A percentile compares a stretch with the other conserved stretches of the same genome.
These are phyloP conservation scores for Heteromormyrus szaboi DNA, from an alignment of 2,797 vertebrate genomes.

Conservation along the genomic window DNA sequence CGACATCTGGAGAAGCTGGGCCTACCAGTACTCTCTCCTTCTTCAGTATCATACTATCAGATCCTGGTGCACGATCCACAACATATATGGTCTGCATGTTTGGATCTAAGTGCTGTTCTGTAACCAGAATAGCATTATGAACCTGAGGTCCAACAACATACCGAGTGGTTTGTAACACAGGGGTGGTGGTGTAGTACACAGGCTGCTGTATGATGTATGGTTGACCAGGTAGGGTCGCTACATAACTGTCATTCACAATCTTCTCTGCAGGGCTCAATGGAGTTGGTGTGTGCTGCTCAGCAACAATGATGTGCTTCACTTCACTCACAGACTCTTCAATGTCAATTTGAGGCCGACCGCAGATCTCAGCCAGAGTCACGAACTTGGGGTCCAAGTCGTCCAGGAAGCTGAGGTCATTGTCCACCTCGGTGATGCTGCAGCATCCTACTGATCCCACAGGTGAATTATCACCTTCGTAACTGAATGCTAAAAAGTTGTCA, in stretches of 20 bases:
- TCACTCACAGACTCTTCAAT: conserved; percentile 34
- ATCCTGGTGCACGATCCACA: background rate
- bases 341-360: conserved; percentile 52
- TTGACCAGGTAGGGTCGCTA: conserved; percentile 10
- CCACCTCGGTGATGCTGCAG: conserved; percentile 63
- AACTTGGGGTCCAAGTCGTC: conserved; percentile 71
- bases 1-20: background rate
- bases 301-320: conserved; percentile 22
- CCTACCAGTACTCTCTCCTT: background rate
- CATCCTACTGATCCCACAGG: conserved; percentile 54
- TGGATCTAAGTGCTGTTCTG: background rate
- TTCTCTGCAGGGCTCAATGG: background rate
- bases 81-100: conserved; percentile 22
- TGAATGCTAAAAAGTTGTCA: conserved; percentile 64
- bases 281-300: conserved; percentile 38
- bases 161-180: background rate
- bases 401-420: conserved; percentile 64
- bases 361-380: conserved; percentile 70
- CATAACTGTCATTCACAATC: background rate
- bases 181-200: conserved; percentile 12
- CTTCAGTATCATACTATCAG: conserved; percentile 16
- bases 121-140: conserved; percentile 20
- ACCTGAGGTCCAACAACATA: conserved; percentile 15
- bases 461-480: conserved; percentile 62
- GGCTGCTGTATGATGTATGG: conserved; percentile 18